A percentile compares a stretch with the other conserved stretches of the same genome.
Evolutionary conservation across 2,888 invertebrate species (phyloP).

Genomic region (Apantesis nais): DNA sequence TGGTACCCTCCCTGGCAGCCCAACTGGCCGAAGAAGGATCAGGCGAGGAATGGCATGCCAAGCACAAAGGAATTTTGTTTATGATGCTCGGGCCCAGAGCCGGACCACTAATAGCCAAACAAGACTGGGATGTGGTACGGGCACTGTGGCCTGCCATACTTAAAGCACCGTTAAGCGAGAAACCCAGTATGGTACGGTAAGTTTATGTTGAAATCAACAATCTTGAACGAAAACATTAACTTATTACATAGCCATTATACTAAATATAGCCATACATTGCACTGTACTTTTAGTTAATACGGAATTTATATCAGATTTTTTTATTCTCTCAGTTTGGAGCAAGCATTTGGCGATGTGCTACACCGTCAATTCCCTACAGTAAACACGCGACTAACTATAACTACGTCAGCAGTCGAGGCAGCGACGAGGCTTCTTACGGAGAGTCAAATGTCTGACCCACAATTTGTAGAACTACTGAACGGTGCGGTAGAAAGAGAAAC

Average conservation of each 20-base stretch:
- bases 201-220: conserved; percentile 14
- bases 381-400: conserved; percentile 85
- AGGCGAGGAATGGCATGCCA: conserved; percentile 81
- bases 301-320: not conserved
- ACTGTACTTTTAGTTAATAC: not conserved
- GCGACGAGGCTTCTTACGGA: conserved; percentile 79
- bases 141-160: conserved; percentile 93
- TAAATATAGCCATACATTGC: too few relatives aligned
- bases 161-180: conserved; percentile 92
- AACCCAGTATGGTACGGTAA: conserved; percentile 90
- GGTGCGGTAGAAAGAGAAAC: conserved; percentile 68
- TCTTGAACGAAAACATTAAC: not conserved
- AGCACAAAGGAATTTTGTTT: conserved; percentile 89
- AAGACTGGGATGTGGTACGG: conserved; percentile 90
- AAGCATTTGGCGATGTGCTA: conserved; percentile 82
- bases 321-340: conserved; percentile 77
- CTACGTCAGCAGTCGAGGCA: conserved; percentile 78
- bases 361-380: conserved; percentile 87
- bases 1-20: conserved; percentile 87
- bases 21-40: conserved; percentile 81
- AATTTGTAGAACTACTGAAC: conserved; percentile 53
- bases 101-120: conserved; percentile 88
- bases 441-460: conserved; percentile 61
- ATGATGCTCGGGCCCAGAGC: conserved; percentile 89
- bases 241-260: not conserved